Evolutionary conservation across 2,113 vertebrate species (phyloP).

Genomic region (Neodontobutis hainanensis): DNA sequence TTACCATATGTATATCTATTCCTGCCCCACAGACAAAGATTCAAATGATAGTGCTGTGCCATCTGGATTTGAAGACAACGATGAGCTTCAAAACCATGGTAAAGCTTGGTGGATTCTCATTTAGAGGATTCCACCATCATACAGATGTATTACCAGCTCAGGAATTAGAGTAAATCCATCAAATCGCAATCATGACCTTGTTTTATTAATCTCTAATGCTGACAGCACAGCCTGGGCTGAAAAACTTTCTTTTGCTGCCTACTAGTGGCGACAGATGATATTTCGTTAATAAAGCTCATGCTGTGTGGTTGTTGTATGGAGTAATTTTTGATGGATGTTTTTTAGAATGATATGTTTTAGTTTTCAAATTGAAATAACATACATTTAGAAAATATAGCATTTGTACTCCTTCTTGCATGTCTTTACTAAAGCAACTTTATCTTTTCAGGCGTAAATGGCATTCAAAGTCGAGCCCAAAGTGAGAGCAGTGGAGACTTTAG

Average conservation of each 20-base stretch:
- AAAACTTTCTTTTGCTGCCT: slow-evolving; percentile 49
- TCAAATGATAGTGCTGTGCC: slow-evolving; percentile 57
- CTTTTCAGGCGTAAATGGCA: slow-evolving; percentile 74
- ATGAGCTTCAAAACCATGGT: slow-evolving; percentile 66
- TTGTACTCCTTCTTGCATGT: not conserved
- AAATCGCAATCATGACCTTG: slow-evolving; percentile 72
- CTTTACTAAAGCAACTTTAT: not conserved
- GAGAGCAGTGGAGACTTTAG: slow-evolving; percentile 93
- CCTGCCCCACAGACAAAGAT: slow-evolving; percentile 64
- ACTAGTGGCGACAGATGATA: slow-evolving; percentile 41
- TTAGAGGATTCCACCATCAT: slow-evolving; percentile 59
- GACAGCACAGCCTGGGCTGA: slow-evolving; percentile 2
- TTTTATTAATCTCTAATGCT: slow-evolving; percentile 68
- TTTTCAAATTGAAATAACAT: no score
- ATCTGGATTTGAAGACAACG: slow-evolving; percentile 67
- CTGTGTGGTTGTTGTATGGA: not conserved
- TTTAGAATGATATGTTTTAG: no score
- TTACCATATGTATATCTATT: slow-evolving; percentile 6
- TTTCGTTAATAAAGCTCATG: not conserved
- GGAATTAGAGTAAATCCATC: slow-evolving; percentile 73
- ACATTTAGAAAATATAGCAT: no score
- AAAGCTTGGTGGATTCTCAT: slow-evolving; percentile 48
- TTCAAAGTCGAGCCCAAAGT: slow-evolving; percentile 89
- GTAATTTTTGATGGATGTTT: not conserved
- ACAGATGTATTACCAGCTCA: slow-evolving; percentile 64